These are phyloP conservation scores for Pachycephus smyrnensis DNA, from an alignment of 2,888 invertebrate species.

Conservation along the genomic window DNA sequence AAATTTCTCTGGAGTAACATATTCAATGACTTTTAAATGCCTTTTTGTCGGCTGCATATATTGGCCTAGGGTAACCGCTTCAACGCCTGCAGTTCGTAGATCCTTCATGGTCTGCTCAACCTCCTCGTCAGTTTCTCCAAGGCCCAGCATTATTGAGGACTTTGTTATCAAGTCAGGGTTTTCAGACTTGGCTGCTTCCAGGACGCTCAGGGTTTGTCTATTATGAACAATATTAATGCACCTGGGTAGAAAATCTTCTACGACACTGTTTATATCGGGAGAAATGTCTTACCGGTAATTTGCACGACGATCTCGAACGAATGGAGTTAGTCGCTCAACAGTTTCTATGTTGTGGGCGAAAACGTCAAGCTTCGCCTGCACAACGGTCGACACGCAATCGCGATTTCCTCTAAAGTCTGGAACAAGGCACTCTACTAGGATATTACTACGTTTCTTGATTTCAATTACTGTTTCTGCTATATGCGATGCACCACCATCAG, in stretches of 20 bases:
- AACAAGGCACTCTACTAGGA: conserved; percentile 95
- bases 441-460: conserved; percentile 70
- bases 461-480: conserved; percentile 83
- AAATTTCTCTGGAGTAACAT: conserved; percentile 96
- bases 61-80: conserved; percentile 96
- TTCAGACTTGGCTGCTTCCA: conserved; percentile 83
- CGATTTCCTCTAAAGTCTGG: conserved; percentile 94
- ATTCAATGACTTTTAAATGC: conserved; percentile 94
- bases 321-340: conserved; percentile 89
- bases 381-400: conserved; percentile 80
- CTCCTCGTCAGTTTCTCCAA: conserved; percentile 91
- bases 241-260: not conserved
- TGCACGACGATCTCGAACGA: conserved; percentile 93
- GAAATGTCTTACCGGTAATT: conserved; percentile 74
- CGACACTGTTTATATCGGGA: not conserved
- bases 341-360: conserved; percentile 99
- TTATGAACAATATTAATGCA: conserved; percentile 23
- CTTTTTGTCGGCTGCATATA: conserved; percentile 99
- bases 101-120: conserved; percentile 89
- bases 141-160: conserved; percentile 97
- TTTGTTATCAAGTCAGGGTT: conserved; percentile 92
- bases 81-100: conserved; percentile 84
- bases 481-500: conserved; percentile 94
- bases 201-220: conserved; percentile 86
- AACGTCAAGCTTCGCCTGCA: conserved; percentile 89